These are phyloP conservation scores for Aegithalos caudatus DNA, from an alignment of 2,113 vertebrate genomes.

Conservation along the genomic window DNA sequence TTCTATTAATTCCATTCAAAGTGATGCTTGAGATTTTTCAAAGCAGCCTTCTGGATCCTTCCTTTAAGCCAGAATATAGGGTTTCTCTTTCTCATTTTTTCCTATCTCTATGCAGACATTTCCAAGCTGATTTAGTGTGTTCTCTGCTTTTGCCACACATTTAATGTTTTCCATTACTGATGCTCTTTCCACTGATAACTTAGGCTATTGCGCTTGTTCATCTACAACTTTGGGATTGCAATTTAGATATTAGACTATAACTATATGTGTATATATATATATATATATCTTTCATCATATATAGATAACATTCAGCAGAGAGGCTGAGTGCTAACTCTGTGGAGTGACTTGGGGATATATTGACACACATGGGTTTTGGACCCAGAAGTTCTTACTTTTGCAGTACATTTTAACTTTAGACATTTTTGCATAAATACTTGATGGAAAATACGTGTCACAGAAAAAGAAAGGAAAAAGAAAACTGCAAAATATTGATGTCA, in stretches of 20 bases:
- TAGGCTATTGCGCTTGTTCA: neutral
- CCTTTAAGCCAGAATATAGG: neutral
- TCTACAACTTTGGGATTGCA: neutral
- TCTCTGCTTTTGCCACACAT: neutral
- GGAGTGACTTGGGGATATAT: neutral
- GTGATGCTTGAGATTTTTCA: neutral
- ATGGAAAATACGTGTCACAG: neutral
- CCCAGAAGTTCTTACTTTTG: neutral
- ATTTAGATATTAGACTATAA: neutral
- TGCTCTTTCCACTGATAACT: neutral
- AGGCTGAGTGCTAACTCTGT: neutral
- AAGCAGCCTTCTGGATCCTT: neutral
- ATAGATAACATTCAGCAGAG: neutral
- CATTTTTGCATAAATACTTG: neutral
- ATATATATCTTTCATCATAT: neutral
- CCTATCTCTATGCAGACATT: neutral
- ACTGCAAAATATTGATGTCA: neutral
- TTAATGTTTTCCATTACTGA: neutral
- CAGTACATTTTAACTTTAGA: neutral
- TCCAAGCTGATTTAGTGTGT: neutral
- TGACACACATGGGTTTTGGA: neutral
- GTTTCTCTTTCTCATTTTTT: neutral
- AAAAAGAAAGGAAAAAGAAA: neutral
- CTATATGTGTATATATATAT: neutral
- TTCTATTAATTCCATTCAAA: neutral